Percentiles rank a stretch among this genome's conserved stretches.
phyloP scores from a whole-genome alignment of 2,113 vertebrate genomes.

The Amphiprion ocellaris region DNA sequence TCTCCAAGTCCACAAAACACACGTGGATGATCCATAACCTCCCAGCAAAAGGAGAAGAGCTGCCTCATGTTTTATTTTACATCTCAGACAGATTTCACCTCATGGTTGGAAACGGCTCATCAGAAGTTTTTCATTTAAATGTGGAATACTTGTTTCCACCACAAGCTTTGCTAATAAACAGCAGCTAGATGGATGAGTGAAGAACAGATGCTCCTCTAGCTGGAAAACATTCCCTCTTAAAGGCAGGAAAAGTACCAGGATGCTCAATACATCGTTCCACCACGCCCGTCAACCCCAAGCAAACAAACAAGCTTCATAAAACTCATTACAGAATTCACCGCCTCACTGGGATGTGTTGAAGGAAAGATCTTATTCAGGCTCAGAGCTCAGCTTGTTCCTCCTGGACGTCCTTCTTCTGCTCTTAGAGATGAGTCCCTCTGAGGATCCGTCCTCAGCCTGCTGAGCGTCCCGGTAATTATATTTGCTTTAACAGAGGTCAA shows the following conservation, averaged over 20 bases:
- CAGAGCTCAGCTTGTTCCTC: slow-evolving; percentile 27
- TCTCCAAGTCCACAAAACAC: too few relatives aligned
- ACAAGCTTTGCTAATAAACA: not conserved
- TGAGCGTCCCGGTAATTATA: slow-evolving; percentile 60
- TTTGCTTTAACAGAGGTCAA: slow-evolving; percentile 70
- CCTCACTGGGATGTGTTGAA: slow-evolving; percentile 46
- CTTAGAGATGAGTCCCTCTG: slow-evolving; percentile 46
- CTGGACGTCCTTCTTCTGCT: slow-evolving; percentile 10
- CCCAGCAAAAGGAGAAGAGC: too few relatives aligned
- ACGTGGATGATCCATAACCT: too few relatives aligned
- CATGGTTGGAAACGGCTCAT: slow-evolving; percentile 38
- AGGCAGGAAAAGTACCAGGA: slow-evolving; percentile 42
- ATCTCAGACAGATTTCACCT: not conserved
- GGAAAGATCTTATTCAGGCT: slow-evolving; percentile 48
- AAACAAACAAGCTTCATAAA: slow-evolving; percentile 61
- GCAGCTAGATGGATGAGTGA: not conserved
- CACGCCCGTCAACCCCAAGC: slow-evolving; percentile 39
- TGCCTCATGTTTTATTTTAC: slow-evolving; percentile 31
- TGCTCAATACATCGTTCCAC: slow-evolving; percentile 3
- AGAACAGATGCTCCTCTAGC: not conserved
- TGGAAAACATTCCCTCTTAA: not conserved
- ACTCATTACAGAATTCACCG: slow-evolving; percentile 25
- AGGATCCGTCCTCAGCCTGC: slow-evolving; percentile 30
- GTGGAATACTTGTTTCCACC: slow-evolving; percentile 17
- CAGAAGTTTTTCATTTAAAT: not conserved